A percentile compares a stretch with the other conserved stretches of the same genome.
Conservation (phyloP, 2,113 vertebrate genomes). For the Bufo bufo region DNA sequence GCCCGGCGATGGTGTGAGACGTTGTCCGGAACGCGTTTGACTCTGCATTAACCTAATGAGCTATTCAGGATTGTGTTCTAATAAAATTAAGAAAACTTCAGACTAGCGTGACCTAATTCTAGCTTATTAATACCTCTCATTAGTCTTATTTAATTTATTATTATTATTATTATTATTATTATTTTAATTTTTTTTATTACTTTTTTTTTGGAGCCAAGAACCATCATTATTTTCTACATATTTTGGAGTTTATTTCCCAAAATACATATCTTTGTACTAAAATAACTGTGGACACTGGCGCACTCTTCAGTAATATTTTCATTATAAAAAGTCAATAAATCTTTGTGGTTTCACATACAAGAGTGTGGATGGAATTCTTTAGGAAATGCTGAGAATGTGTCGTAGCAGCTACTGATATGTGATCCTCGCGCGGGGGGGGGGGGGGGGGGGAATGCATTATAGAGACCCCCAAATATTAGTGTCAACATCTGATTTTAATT, state of each 20-base stretch:
- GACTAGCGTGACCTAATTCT: conserved; percentile 71
- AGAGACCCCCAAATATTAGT: conserved; percentile 9
- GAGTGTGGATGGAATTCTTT: not conserved
- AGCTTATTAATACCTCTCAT: conserved; percentile 70
- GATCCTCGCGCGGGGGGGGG: not conserved
- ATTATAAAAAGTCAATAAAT: conserved; percentile 77
- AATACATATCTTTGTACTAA: conserved; percentile 76
- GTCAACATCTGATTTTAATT: not conserved
- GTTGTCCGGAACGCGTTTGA: conserved; percentile 60
- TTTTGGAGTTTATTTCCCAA: conserved; percentile 72
- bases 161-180: conserved; percentile 72
- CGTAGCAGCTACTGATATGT: conserved; percentile 3
- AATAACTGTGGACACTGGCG: conserved; percentile 74
- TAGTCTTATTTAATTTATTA: conserved; percentile 66
- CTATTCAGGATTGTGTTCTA: conserved; percentile 57
- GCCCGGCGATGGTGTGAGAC: conserved; percentile 34
- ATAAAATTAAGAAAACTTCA: conserved; percentile 67
- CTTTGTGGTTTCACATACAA: conserved; percentile 74
- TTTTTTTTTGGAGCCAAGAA: conserved; percentile 71
- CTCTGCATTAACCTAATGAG: conserved; percentile 58
- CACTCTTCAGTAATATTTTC: conserved; percentile 75
- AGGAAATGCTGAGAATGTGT: not conserved
- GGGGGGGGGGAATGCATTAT: not conserved
- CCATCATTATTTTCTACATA: conserved; percentile 74
- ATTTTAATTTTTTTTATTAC: conserved; percentile 74